These are phyloP conservation scores for Larimichthys crocea DNA, from an alignment of 2,113 vertebrate species.

Conservation along the genomic window DNA sequence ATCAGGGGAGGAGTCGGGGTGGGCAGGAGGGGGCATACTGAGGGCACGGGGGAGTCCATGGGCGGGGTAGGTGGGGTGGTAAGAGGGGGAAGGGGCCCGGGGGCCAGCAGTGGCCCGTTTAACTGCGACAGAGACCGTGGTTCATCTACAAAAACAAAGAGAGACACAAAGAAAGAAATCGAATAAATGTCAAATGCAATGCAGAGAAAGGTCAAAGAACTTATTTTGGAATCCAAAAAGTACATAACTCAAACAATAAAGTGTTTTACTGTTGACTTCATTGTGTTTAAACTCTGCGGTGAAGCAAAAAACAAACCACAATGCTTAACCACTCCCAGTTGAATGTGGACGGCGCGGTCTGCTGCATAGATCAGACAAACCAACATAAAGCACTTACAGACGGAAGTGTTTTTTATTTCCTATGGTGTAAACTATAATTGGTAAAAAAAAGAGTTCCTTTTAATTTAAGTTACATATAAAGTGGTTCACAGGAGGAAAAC, in stretches of 20 bases:
- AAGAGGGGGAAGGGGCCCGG: slow-evolving; percentile 65
- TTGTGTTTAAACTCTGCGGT: slow-evolving; percentile 44
- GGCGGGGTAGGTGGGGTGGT: slow-evolving; percentile 71
- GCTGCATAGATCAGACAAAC: slow-evolving; percentile 56
- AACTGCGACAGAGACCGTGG: slow-evolving; percentile 65
- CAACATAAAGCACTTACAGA: slow-evolving; percentile 35
- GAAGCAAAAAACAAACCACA: slow-evolving; percentile 49
- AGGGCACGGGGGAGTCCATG: slow-evolving; percentile 76
- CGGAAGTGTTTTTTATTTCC: slow-evolving; percentile 46
- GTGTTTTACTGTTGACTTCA: slow-evolving; percentile 35
- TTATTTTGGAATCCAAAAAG: slow-evolving; percentile 28
- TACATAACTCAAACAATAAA: slow-evolving; percentile 45
- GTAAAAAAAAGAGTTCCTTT: slow-evolving; percentile 38
- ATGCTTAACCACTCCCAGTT: slow-evolving; percentile 35
- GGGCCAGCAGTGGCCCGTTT: slow-evolving; percentile 70
- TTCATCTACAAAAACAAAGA: slow-evolving; percentile 75
- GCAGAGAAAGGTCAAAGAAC: background rate
- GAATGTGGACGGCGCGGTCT: background rate
- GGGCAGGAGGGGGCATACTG: slow-evolving; percentile 71
- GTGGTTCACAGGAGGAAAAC: slow-evolving; percentile 24
- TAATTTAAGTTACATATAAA: slow-evolving; percentile 53
- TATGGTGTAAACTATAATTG: slow-evolving; percentile 35
- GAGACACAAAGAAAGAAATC: slow-evolving; percentile 30
- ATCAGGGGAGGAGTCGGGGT: slow-evolving; percentile 65
- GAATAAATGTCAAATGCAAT: slow-evolving; percentile 19